Conservation (phyloP, 35 echinoderm and acorn worm species). For the Eucidaris tribuloides region DNA sequence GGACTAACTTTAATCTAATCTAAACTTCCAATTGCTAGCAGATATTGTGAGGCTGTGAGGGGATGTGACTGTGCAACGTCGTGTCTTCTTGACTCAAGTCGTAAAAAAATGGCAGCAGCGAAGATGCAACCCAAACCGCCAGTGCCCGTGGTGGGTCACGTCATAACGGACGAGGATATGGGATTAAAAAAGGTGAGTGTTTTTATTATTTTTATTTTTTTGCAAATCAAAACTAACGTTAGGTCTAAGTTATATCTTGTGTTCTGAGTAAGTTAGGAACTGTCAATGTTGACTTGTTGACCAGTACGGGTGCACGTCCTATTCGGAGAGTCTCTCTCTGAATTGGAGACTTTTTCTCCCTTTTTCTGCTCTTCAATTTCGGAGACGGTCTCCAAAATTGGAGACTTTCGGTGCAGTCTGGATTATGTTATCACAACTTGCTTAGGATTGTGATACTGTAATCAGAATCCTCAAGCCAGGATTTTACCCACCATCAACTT, state of each 20-base stretch:
- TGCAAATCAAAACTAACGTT: not conserved
- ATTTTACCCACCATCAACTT: no score
- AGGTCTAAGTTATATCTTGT: not conserved
- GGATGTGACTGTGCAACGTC: not conserved
- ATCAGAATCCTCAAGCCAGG: no score
- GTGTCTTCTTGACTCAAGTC: not conserved
- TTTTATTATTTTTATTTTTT: not conserved
- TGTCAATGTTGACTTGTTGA: no score
- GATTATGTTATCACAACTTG: no score
- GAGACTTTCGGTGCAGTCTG: no score
- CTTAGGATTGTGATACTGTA: no score
- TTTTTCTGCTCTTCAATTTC: not conserved
- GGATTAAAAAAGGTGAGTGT: constrained; percentile 72
- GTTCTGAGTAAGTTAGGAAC: no score
- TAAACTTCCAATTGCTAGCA: not conserved
- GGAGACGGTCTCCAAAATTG: no score
- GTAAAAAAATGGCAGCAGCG: constrained; percentile 45
- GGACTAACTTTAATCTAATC: not conserved
- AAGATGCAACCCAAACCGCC: constrained; percentile 44
- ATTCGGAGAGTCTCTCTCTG: not conserved
- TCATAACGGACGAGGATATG: constrained; percentile 95
- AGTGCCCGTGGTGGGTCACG: constrained; percentile 83
- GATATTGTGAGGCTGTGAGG: not conserved
- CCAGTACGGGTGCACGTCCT: not conserved
- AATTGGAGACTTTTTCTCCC: not conserved